Percentiles rank a stretch among this genome's conserved stretches.
Conservation (phyloP, 2,797 vertebrate species). For the Yasuhikotakia modesta region DNA sequence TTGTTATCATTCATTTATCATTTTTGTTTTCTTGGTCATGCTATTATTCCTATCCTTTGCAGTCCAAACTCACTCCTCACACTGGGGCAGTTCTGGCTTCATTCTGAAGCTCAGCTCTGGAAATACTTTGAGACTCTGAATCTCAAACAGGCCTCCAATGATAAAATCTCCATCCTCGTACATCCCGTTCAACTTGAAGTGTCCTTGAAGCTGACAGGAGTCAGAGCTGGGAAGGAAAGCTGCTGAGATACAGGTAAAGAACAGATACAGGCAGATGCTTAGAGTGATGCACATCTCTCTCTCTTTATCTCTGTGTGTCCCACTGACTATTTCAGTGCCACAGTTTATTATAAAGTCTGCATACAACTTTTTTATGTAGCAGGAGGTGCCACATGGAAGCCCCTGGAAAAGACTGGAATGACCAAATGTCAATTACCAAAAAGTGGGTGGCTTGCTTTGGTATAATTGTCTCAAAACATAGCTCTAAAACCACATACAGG, state of each 20-base stretch:
- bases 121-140: conserved; percentile 40
- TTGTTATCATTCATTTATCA: no score
- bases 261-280: conserved; percentile 43
- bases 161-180: conserved; percentile 59
- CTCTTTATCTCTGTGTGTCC: neutral
- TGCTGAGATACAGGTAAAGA: conserved; percentile 28
- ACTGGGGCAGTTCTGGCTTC: conserved; percentile 60
- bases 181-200: conserved; percentile 64
- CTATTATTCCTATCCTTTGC: neutral
- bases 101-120: conserved; percentile 59
- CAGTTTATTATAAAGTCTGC: neutral
- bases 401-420: no score
- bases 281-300: conserved; percentile 54
- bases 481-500: no score
- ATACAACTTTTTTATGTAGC: no score
- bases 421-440: no score
- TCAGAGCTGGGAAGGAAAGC: conserved; percentile 1
- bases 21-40: neutral
- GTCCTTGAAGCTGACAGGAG: conserved; percentile 53
- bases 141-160: conserved; percentile 58
- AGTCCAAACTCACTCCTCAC: conserved; percentile 41
- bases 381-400: no score
- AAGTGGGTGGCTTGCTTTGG: no score
- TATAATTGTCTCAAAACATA: no score
- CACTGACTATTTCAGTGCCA: neutral